Evolutionary conservation across 2,113 vertebrate genomes (phyloP), one percentile per base, ranked within the genome.

Genomic region (Pungitius pungitius): DNA sequence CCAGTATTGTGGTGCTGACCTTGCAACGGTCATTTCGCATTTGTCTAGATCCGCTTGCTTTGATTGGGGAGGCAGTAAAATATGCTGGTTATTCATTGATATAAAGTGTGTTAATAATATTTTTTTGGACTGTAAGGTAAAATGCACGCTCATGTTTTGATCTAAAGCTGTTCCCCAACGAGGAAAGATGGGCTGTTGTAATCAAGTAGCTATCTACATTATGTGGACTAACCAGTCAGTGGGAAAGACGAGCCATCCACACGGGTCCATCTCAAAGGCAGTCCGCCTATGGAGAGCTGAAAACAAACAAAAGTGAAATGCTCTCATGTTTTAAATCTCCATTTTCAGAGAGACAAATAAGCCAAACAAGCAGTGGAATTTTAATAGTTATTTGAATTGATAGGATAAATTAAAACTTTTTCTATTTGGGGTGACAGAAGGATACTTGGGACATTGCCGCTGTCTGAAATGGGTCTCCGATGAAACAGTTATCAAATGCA

Each of bases 401-500:
- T 3, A 22, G 18, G 45, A 49, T 18, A 49, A 47, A 47, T 20
- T 47, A 47, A 8, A 47, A 47, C 6, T 18, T 6, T 47, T 45
- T 15, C 1, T 18, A 45, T 18, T 18, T 47, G 45, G 45, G 18
- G 45, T 49, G 45, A n/a, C 45, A 3, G 17, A 6, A 49, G 45
- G 45, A 49, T 49, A n/a, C 18, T 49, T n/a, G 18, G 45, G 45
- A 20, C 45, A 20, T 47, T 47, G 43, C 17, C 43, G 15, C 6
- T 18, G 43, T 14, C 40, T 14, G 40, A 14, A 12, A 13, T 10
- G 37, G 37, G 37, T 10, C 37, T 8, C 37, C 7, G 8, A 22
- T 67, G 24, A 39, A 80, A 65, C 4, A 9, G 27, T 26, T 30
- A 68, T 67, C 52, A 68, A 63, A 55, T 62, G 17, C 0, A 3